Conservation (phyloP, 2,888 invertebrate genomes). For the Eucera pruinosa region DNA sequence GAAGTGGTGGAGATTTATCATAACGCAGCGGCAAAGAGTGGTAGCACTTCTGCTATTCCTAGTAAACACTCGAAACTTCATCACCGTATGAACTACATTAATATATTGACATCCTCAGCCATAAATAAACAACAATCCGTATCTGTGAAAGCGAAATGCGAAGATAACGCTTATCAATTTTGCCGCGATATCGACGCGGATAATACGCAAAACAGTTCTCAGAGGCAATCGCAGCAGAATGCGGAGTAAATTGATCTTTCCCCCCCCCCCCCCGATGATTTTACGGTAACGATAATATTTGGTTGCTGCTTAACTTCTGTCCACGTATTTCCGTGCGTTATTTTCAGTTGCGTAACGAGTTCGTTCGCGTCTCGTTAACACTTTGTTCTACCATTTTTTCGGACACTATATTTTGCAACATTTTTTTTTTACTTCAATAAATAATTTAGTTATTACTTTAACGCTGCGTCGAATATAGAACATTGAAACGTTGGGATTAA, state of each 20-base stretch:
- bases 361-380: too few species aligned
- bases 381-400: too few species aligned
- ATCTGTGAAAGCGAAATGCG: constrained; percentile 4
- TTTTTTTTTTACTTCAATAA: too few species aligned
- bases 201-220: neutral
- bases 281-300: neutral
- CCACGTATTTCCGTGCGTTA: too few species aligned
- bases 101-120: constrained; percentile 21
- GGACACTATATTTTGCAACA: too few species aligned
- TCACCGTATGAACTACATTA: constrained; percentile 31
- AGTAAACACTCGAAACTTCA: constrained; percentile 70
- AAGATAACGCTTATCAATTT: constrained; percentile 21
- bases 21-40: constrained; percentile 73
- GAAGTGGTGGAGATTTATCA: constrained; percentile 80
- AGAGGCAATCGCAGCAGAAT: constrained; percentile 9
- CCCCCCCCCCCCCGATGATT: too few species aligned
- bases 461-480: too few species aligned
- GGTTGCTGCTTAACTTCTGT: too few species aligned
- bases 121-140: constrained; percentile 20
- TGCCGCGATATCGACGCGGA: constrained; percentile 13
- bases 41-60: constrained; percentile 70
- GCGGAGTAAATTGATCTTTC: too few species aligned
- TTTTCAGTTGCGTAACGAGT: too few species aligned
- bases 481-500: too few species aligned
- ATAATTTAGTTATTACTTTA: too few species aligned